A percentile compares a stretch with the other conserved stretches of the same genome.
Evolutionary conservation across 2,888 invertebrate species (phyloP).

Genomic region (Cerastis leucographa): DNA sequence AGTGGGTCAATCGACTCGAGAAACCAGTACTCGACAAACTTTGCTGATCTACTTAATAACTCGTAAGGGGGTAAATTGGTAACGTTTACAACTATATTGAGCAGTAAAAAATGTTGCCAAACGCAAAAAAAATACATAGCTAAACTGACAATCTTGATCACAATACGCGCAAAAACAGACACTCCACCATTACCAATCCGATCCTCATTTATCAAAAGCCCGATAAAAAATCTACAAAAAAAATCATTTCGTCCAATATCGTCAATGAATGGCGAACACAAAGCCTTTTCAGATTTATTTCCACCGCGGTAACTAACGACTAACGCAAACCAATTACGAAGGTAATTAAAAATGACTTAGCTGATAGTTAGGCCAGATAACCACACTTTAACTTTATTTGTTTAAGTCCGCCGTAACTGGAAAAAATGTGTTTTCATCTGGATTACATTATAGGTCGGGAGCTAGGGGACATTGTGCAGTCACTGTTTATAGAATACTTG

Average conservation of each 20-base stretch:
- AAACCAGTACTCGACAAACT: not conserved
- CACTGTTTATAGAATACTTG: not conserved
- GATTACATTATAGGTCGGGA: constrained; percentile 74
- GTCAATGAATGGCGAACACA: constrained; percentile 40
- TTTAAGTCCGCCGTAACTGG: constrained; percentile 65
- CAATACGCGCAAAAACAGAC: not conserved
- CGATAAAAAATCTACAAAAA: constrained; percentile 17
- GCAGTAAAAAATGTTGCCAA: not conserved
- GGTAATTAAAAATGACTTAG: constrained; percentile 85
- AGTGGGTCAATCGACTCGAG: not conserved
- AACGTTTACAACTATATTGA: not conserved
- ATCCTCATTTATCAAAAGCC: constrained; percentile 19
- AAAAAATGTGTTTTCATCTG: constrained; percentile 75
- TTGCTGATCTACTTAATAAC: not conserved
- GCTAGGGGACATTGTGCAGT: constrained; percentile 41
- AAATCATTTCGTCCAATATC: constrained; percentile 6
- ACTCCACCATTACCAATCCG: constrained; percentile 2
- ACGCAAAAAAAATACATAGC: not conserved
- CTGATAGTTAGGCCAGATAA: constrained; percentile 75
- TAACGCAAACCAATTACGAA: constrained; percentile 70
- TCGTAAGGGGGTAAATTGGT: not conserved
- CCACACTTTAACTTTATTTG: constrained; percentile 70
- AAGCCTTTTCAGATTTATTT: constrained; percentile 49
- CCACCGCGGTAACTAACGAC: constrained; percentile 60
- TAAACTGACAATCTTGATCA: not conserved